Evolutionary conservation across 2,797 vertebrate genomes (phyloP), one percentile per base, ranked within the genome.

Genomic region (Sandelia bainsii): DNA sequence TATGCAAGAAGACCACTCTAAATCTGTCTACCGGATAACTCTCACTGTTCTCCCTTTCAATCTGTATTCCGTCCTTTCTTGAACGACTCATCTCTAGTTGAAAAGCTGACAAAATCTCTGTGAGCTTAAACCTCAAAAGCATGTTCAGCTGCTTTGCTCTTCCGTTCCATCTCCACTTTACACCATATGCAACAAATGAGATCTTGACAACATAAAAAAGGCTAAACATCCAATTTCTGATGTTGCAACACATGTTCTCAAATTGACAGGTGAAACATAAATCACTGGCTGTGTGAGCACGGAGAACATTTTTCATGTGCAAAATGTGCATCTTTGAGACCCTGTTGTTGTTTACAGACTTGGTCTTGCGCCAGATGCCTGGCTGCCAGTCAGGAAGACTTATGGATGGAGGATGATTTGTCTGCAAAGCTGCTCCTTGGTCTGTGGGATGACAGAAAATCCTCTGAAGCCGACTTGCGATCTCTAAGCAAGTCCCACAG

Each of bases 401-500:
- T 87, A 89, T 61, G 84, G 91, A 84, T 53, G 72, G 70, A 73
- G 81, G 77, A 83, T 82, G 85, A 90, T 88, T 92, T 92, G 88
- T 83, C 86, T 78, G 85, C 72, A 90, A 87, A 92, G 87, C 87
- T 80, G 75, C 77, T 83, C 79, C 78, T 53, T 77, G 82, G 86
- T 82, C 79, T 77, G 60, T 54, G 65, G 89, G 88, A 92, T 85
- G 73, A 87, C 64, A 73, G 78, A 79, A 89, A 91, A 92, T 90
- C 87, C 86, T 81, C 80, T 60, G 70, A 76, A 84, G 83, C 88
- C 68, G 82, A 82, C 75, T 85, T 63, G 79, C 59, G 25, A 77
- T 82, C 81, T 71, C 66, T 51, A 75, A 60, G 61, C 77, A 37
- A 71, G 72, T 79, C 87, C 72, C 67, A 34, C 59, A 42, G 73